Evolutionary conservation across 2,888 invertebrate species (phyloP), one percentile per base, ranked within the genome.

Genomic region (Autographa pulchrina): DNA sequence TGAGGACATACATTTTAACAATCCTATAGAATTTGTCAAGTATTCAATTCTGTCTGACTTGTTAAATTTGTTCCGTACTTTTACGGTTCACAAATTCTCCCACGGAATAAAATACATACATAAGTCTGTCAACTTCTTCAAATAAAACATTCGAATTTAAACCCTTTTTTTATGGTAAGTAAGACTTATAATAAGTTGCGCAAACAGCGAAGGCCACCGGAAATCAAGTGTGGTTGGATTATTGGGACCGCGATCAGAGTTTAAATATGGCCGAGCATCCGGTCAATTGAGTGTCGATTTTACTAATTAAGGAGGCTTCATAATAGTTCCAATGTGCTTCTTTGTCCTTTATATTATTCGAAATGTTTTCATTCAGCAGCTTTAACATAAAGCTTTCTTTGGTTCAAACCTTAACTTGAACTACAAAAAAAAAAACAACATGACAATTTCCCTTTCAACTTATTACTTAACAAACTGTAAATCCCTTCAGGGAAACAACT

Each of bases 201-300:
- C 64, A 65, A 76, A 74, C 68, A 32, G 63, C 74, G 78, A 85
- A 85, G 81, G 84, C 81, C 81, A 70, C 78, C 82, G 85, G 85
- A 84, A 84, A 80, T 81, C 85, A 83, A 85, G 86, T 90, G 90
- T 86, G 90, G 90, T 91, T 88, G 90, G 90, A 93, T 93, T 92
- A 87, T 92, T 92, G 88, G 91, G 89, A 92, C 92, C 90, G 92
- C 94, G 91, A 92, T 91, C 88, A 83, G 85, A 88, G 89, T 92
- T 91, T 89, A 92, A 93, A 92, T 89, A 93, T 92, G 93, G 91
- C 89, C 80, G 82, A 84, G 80, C 85, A 86, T 89, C 88, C 89
- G 89, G 88, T 87, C 86, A 89, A 88, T 85, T 85, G 87, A 87
- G 75, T 82, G 85, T 80, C 82, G 64, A 86, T 88, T 85, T 85